Percentiles rank a stretch among this genome's conserved stretches.
Conservation (phyloP, 1,140 invertebrate genomes). For the Apocrypta bakeri region DNA sequence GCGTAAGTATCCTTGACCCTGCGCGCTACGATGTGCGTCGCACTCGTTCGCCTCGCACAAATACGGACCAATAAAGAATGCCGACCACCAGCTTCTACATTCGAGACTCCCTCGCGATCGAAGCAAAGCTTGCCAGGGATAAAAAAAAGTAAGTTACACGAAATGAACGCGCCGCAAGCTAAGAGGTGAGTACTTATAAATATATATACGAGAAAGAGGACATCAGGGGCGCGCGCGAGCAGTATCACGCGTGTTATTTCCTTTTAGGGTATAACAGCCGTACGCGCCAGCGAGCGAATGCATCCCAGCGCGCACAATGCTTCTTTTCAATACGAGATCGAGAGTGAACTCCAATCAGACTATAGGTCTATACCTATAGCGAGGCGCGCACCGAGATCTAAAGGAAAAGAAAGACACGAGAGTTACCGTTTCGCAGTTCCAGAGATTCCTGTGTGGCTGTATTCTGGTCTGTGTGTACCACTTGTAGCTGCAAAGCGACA, state of each 20-base stretch:
- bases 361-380: too few relatives aligned
- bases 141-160: not conserved
- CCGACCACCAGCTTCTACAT: not conserved
- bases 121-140: not conserved
- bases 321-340: constrained; percentile 53
- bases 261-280: constrained; percentile 55
- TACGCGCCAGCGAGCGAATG: too few relatives aligned
- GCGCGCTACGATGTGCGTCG: not conserved
- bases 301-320: constrained; percentile 60
- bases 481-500: too few relatives aligned
- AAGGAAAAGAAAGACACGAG: too few relatives aligned
- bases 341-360: not conserved
- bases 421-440: too few relatives aligned
- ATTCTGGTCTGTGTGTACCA: too few relatives aligned
- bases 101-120: not conserved
- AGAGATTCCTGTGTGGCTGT: too few relatives aligned
- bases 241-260: constrained; percentile 56
- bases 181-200: too few relatives aligned
- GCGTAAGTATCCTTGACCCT: constrained; percentile 1
- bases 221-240: not conserved
- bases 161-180: too few relatives aligned
- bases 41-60: not conserved
- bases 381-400: too few relatives aligned
- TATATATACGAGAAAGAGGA: not conserved
- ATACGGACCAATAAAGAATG: not conserved